Conservation (phyloP, 2,888 invertebrate genomes). For the Calameuta idolon region DNA sequence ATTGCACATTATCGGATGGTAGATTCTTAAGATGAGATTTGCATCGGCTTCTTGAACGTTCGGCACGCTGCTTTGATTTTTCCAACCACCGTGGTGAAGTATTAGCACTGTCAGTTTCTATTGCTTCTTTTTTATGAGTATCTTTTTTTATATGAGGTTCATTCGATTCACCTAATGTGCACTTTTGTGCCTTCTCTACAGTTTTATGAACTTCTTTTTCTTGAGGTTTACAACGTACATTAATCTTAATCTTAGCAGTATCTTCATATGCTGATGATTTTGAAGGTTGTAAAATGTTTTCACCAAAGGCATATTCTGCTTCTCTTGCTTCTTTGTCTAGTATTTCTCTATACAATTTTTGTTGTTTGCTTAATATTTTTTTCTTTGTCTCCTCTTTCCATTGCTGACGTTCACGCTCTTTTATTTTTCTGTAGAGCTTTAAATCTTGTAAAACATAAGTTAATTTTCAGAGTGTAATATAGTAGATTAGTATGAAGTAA, state of each 20-base stretch:
- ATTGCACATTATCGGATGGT: not conserved
- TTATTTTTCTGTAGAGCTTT: slow-evolving; percentile 71
- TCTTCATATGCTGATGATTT: slow-evolving; percentile 24
- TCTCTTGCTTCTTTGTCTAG: slow-evolving; percentile 26
- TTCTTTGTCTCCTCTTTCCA: slow-evolving; percentile 55
- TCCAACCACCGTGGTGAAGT: not conserved
- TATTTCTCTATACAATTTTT: slow-evolving; percentile 39
- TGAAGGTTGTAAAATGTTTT: slow-evolving; percentile 15
- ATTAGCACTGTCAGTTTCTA: not conserved
- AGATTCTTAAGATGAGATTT: not conserved
- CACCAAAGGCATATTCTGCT: slow-evolving; percentile 13
- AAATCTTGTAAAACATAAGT: slow-evolving; percentile 69
- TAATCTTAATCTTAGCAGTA: slow-evolving; percentile 29
- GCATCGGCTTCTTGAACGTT: slow-evolving; percentile 1
- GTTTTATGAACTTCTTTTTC: slow-evolving; percentile 32
- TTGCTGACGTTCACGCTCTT: slow-evolving; percentile 69
- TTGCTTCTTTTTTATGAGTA: not conserved
- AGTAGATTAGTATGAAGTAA: not conserved
- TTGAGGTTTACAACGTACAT: slow-evolving; percentile 41
- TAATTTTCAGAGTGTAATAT: slow-evolving; percentile 10
- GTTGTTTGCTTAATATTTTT: slow-evolving; percentile 50
- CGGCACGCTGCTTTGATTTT: not conserved
- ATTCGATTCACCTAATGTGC: not conserved
- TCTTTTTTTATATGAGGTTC: not conserved
- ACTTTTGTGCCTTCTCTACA: not conserved